A percentile compares a stretch with the other conserved stretches of the same genome.
Conservation (phyloP, 2,888 invertebrate species). For the Agonopterix arenella region DNA sequence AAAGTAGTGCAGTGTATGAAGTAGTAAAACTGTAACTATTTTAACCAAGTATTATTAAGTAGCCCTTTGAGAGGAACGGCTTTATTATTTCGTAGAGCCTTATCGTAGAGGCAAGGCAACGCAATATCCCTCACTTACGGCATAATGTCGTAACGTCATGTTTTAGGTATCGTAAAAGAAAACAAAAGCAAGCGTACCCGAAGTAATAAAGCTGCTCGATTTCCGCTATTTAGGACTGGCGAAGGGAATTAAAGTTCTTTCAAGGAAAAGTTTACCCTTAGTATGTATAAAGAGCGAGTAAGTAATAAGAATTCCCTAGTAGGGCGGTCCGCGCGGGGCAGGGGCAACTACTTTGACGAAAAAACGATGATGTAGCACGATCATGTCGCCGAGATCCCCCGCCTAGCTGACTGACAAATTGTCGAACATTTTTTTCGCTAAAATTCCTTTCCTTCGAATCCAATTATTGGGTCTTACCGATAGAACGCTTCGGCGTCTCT, state of each 20-base stretch:
- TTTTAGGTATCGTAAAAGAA: slow-evolving; percentile 58
- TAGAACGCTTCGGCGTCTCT: slow-evolving; percentile 38
- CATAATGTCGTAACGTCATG: slow-evolving; percentile 49
- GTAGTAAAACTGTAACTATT: no score
- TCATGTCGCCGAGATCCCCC: slow-evolving; percentile 52
- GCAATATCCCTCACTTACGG: slow-evolving; percentile 42
- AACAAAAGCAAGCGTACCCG: slow-evolving; percentile 52
- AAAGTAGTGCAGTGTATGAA: no score
- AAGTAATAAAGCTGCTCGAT: slow-evolving; percentile 61
- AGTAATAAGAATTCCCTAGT: slow-evolving; percentile 59
- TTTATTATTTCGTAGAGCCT: slow-evolving; percentile 31
- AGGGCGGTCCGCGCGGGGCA: slow-evolving; percentile 32
- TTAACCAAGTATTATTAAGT: background rate
- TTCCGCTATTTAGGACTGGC: slow-evolving; percentile 52
- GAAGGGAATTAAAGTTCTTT: slow-evolving; percentile 63
- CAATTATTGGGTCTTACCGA: slow-evolving; percentile 57
- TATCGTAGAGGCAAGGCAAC: slow-evolving; percentile 30
- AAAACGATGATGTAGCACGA: slow-evolving; percentile 68
- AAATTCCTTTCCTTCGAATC: slow-evolving; percentile 60
- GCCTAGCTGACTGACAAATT: slow-evolving; percentile 63
- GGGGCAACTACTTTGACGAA: slow-evolving; percentile 48
- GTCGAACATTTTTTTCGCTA: slow-evolving; percentile 61
- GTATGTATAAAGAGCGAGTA: slow-evolving; percentile 51
- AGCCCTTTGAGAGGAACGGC: slow-evolving; percentile 14
- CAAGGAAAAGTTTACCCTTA: slow-evolving; percentile 50